A percentile compares a stretch with the other conserved stretches of the same genome.
These are phyloP conservation scores for Alligator sinensis DNA, from an alignment of 2,113 vertebrate species.

Conservation along the genomic window DNA sequence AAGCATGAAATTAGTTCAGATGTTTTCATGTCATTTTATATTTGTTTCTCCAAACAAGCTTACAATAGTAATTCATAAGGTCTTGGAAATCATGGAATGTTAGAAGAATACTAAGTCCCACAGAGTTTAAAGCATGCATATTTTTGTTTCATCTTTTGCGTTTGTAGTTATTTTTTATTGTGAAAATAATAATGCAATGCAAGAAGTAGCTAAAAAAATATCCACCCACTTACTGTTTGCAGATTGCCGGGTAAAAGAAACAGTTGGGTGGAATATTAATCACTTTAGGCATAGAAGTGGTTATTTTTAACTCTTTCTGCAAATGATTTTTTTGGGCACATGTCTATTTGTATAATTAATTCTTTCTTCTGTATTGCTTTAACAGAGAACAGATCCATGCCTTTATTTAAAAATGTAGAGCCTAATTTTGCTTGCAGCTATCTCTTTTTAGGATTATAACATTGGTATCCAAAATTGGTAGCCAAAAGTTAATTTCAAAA, in stretches of 20 bases:
- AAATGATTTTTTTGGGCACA: constrained; percentile 49
- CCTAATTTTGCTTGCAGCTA: constrained; percentile 7
- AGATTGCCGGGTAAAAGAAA: constrained; percentile 76
- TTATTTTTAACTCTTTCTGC: constrained; percentile 81
- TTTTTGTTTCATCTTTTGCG: constrained; percentile 44
- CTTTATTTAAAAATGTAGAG: constrained; percentile 48
- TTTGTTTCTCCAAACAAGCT: constrained; percentile 50
- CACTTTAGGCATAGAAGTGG: constrained; percentile 70
- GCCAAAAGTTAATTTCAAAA: neutral
- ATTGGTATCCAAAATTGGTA: neutral
- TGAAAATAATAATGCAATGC: constrained; percentile 66
- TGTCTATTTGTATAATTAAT: constrained; percentile 43
- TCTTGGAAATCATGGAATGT: neutral
- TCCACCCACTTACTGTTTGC: constrained; percentile 78
- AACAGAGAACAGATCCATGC: neutral
- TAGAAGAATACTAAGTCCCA: neutral
- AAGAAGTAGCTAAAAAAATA: constrained; percentile 76
- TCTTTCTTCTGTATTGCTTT: neutral
- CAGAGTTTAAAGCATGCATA: neutral
- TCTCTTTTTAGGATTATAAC: neutral
- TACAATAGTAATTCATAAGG: constrained; percentile 28
- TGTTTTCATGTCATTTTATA: neutral
- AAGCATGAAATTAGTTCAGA: neutral
- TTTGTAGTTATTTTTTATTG: constrained; percentile 54
- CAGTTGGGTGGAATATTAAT: constrained; percentile 81